Evolutionary conservation across 2,888 invertebrate genomes (phyloP).

Genomic region (Harpagoxenus sublaevis): DNA sequence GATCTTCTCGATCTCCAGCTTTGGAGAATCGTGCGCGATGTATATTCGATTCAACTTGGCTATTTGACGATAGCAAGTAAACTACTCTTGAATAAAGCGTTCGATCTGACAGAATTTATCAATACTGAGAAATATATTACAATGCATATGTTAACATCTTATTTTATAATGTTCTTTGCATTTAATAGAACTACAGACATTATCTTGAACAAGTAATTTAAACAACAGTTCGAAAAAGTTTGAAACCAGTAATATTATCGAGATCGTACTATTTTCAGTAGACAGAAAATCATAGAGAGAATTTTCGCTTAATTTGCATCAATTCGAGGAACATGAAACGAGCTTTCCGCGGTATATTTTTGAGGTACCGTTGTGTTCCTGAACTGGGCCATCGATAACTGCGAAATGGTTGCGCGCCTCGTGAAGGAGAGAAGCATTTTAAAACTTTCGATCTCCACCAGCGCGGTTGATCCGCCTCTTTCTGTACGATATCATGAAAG

Average conservation of each 20-base stretch:
- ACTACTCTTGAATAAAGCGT: not conserved
- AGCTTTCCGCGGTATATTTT: slow-evolving; percentile 20
- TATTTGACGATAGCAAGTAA: not conserved
- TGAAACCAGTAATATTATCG: not conserved
- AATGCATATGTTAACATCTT: no score
- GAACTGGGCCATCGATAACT: slow-evolving; percentile 34
- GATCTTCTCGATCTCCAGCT: not conserved
- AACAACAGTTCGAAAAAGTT: not conserved
- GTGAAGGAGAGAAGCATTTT: slow-evolving; percentile 29
- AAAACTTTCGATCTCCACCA: slow-evolving; percentile 31
- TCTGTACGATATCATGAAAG: slow-evolving; percentile 30
- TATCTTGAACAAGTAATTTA: not conserved
- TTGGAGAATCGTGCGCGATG: not conserved
- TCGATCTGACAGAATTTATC: not conserved
- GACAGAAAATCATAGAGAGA: not conserved
- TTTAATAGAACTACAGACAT: not conserved
- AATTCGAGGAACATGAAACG: not conserved
- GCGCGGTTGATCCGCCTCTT: slow-evolving; percentile 1
- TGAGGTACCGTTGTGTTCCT: not conserved
- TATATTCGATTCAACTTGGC: slow-evolving; percentile 2
- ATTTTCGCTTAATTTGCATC: not conserved
- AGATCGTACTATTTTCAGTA: not conserved
- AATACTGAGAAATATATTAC: not conserved
- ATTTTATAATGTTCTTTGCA: not conserved
- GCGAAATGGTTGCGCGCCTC: not conserved